Conservation (phyloP, 2,888 invertebrate species). For the Lumbricus terrestris region DNA sequence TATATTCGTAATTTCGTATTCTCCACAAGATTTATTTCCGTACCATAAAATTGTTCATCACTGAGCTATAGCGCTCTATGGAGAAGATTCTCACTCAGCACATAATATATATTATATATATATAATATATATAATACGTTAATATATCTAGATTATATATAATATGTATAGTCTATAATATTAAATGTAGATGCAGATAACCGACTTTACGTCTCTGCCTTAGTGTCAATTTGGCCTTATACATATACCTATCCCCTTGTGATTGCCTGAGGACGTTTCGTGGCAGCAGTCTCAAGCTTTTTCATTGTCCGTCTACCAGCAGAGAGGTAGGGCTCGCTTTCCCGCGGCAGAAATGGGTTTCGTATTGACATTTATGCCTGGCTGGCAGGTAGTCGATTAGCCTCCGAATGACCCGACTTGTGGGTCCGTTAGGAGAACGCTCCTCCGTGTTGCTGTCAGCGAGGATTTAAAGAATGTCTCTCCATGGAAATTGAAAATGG, state of each 20-base stretch:
- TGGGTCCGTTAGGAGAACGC: background rate
- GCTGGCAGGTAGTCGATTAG: background rate
- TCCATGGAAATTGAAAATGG: background rate
- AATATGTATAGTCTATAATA: too few relatives aligned
- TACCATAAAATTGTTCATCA: background rate
- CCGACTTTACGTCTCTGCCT: background rate
- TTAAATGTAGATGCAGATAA: background rate
- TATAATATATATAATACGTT: too few relatives aligned
- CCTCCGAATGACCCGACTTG: background rate
- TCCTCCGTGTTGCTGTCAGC: background rate
- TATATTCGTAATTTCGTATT: too few relatives aligned
- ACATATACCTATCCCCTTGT: background rate
- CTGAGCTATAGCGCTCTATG: background rate
- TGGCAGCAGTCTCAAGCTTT: background rate
- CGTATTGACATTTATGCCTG: background rate
- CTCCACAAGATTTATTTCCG: background rate
- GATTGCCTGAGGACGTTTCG: background rate
- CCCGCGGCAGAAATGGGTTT: background rate
- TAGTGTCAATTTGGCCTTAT: background rate
- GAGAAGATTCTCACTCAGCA: too few relatives aligned
- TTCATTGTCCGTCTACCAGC: background rate
- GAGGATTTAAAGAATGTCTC: background rate
- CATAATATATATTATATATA: too few relatives aligned
- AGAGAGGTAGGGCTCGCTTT: background rate
- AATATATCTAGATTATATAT: too few relatives aligned